Evolutionary conservation across 2,797 vertebrate species (phyloP), one percentile per base, ranked within the genome.

Genomic region (Vespertilio murinus): DNA sequence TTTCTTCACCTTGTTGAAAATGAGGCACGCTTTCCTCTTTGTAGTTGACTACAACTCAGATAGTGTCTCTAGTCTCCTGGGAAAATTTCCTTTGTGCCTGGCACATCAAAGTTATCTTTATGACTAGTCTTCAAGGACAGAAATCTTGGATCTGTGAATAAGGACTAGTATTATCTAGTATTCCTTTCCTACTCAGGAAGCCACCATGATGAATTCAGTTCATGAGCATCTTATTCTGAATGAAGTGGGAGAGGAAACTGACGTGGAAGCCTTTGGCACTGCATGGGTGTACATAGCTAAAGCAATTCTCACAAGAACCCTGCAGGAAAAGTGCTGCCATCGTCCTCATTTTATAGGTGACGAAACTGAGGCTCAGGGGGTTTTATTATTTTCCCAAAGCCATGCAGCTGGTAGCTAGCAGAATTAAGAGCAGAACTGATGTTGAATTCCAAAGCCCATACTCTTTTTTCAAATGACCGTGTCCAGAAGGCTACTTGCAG

Each of bases 1-100:
- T 86, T 94, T 64, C 38, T 74, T 85, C 45, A 93, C 6, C 35
- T 80, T 71, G 42, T 49, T 88, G 74, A 96, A 94, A 79, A 59
- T 42, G 5, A 94, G 23, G 56, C 59, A 67, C 77, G 38, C 40
- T 90, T 91, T 92, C n/a, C 16, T 85, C 85, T 81, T 91, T 79
- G 42, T 33, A 70, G 59, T 78, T 91, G 61, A 54, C 22, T 74
- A 49, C 20, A 73, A 67, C 16, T 64, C 52, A 88, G 49, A 77
- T 20, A 10, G 0, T 40, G 18, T 75, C 23, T 80, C 17, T 56
- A 23, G 28, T 87, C 35, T 92, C 47, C 85, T 42, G 6, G 61
- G 52, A 94, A 6, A 12, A 49, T 81, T 70, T 61, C 65, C 64
- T 90, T 70, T 52, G 16, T 5, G 6, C 20, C 30, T 45, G 47